phyloP scores from a whole-genome alignment of 53 echinoderm and acorn worm species.

The Temnopleurus reevesii region DNA sequence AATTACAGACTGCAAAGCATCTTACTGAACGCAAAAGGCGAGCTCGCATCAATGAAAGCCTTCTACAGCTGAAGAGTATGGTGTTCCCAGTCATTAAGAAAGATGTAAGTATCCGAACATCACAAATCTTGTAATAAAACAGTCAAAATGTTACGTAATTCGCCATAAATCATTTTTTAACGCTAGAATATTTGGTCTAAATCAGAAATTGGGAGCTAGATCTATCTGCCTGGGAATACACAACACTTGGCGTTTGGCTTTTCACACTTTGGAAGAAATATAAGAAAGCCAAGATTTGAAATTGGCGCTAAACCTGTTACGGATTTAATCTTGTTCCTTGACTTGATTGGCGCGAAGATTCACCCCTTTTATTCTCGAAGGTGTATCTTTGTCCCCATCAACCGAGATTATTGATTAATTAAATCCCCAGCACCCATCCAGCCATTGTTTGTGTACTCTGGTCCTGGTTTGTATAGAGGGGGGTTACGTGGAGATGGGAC shows the following conservation, averaged over 20 bases:
- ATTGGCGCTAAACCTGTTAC: slow-evolving; percentile 7
- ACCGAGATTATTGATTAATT: slow-evolving; percentile 50
- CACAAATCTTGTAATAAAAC: background rate
- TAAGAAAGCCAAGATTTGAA: slow-evolving; percentile 8
- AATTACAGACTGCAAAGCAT: slow-evolving; percentile 89
- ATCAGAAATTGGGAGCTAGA: background rate
- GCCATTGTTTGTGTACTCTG: slow-evolving; percentile 30
- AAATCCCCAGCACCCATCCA: slow-evolving; percentile 36
- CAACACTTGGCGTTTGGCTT: too few relatives aligned
- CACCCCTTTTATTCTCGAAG: background rate
- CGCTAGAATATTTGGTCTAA: background rate
- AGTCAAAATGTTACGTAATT: background rate
- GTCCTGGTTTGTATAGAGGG: slow-evolving; percentile 5
- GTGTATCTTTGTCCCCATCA: slow-evolving; percentile 38
- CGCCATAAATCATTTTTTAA: background rate
- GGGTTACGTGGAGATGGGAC: background rate
- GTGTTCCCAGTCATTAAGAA: slow-evolving; percentile 85
- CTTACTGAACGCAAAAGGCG: slow-evolving; percentile 86
- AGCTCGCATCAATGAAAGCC: slow-evolving; percentile 95
- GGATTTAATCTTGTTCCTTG: background rate
- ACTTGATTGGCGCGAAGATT: slow-evolving; percentile 32
- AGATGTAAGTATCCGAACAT: slow-evolving; percentile 71
- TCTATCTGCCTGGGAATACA: too few relatives aligned
- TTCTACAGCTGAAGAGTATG: slow-evolving; percentile 86
- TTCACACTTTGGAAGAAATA: too few relatives aligned